Conservation (phyloP, 2,113 vertebrate species). For the Excalfactoria chinensis region DNA sequence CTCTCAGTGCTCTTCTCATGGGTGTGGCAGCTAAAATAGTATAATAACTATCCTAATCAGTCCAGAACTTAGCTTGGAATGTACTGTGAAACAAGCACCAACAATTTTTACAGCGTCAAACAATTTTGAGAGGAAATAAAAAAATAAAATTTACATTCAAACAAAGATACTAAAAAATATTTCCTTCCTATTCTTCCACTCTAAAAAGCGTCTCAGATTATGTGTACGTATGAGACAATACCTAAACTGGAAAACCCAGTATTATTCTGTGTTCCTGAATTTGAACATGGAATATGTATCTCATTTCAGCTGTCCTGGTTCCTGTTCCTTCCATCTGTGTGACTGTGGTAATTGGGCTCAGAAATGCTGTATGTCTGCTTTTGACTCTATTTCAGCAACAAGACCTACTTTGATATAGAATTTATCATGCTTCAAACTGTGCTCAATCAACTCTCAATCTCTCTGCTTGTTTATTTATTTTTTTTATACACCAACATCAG, state of each 20-base stretch:
- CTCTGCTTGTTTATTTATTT: no score
- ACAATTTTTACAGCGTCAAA: neutral
- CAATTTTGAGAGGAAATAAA: neutral
- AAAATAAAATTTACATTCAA: neutral
- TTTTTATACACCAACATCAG: neutral
- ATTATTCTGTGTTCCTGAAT: neutral
- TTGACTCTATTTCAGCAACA: neutral
- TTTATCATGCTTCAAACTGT: neutral
- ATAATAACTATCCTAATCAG: neutral
- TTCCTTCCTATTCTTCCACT: neutral
- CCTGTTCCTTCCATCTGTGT: neutral
- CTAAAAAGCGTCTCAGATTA: neutral
- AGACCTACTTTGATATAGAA: fast-evolving
- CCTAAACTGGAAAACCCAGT: neutral
- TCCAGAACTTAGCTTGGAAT: neutral
- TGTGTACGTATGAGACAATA: neutral
- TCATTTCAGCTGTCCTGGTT: neutral
- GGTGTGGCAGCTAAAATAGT: neutral
- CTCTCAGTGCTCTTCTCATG: neutral
- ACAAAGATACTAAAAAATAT: neutral
- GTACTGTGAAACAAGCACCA: neutral
- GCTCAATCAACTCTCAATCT: neutral
- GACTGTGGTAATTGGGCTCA: neutral
- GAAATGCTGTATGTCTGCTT: neutral
- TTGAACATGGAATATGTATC: neutral